These are phyloP conservation scores for Thera britannica DNA, from an alignment of 2,888 invertebrate species.

Conservation along the genomic window DNA sequence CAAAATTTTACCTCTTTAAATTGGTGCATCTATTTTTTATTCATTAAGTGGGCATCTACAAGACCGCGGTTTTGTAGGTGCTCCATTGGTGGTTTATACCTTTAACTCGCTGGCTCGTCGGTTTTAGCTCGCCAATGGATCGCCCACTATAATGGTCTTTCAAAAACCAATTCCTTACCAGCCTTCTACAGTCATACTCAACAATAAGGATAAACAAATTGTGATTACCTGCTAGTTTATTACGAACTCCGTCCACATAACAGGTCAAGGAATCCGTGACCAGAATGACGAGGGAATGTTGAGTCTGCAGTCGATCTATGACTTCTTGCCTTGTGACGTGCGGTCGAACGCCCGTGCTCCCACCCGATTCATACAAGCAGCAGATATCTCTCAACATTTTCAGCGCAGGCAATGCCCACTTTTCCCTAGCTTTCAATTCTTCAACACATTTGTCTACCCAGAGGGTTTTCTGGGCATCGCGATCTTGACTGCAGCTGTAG, in stretches of 20 bases:
- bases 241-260: constrained; percentile 95
- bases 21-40: too few species aligned
- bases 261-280: constrained; percentile 96
- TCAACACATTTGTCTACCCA: constrained; percentile 99
- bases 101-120: too few species aligned
- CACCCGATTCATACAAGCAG: constrained; percentile 94
- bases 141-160: too few species aligned
- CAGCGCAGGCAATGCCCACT: constrained; percentile 97
- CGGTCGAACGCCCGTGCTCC: constrained; percentile 76
- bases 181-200: too few species aligned
- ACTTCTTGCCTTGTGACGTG: constrained; percentile 87
- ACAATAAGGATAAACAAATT: not conserved
- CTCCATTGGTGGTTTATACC: too few species aligned
- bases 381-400: constrained; percentile 98
- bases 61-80: too few species aligned
- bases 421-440: constrained; percentile 93
- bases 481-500: constrained; percentile 98
- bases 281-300: constrained; percentile 96
- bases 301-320: constrained; percentile 95
- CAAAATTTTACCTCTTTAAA: too few species aligned
- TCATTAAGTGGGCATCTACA: too few species aligned
- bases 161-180: too few species aligned
- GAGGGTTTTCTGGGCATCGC: constrained; percentile 97
- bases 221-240: constrained; percentile 66
- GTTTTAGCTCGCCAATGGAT: too few species aligned